These are phyloP conservation scores for Diarsia dahlii DNA, from an alignment of 2,888 invertebrate species.

Conservation along the genomic window DNA sequence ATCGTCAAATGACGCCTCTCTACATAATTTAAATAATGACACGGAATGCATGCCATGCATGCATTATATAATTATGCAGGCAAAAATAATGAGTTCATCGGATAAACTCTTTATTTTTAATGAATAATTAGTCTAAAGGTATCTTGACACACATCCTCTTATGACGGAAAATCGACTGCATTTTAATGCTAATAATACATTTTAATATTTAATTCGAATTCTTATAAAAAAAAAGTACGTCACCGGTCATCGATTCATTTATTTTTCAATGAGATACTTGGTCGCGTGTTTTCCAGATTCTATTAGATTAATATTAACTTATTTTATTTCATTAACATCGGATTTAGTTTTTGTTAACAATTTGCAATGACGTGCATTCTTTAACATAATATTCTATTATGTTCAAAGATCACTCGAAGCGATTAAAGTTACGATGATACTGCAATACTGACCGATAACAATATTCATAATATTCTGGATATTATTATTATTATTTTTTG, in stretches of 20 bases:
- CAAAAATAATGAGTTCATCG: no score
- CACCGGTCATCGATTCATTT: slow-evolving; percentile 5
- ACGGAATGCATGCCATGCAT: background rate
- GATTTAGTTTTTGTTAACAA: background rate
- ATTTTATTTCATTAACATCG: slow-evolving; percentile 3
- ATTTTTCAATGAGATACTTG: slow-evolving; percentile 1
- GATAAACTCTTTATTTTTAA: slow-evolving; percentile 2
- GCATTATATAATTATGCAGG: no score
- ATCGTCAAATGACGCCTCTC: background rate
- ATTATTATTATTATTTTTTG: background rate
- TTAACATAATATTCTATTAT: slow-evolving; percentile 3
- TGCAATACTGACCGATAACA: background rate
- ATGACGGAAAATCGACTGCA: background rate
- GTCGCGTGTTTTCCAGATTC: slow-evolving; percentile 34
- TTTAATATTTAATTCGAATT: background rate
- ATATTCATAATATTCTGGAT: background rate
- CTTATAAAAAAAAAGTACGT: slow-evolving; percentile 11
- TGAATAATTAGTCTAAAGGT: background rate
- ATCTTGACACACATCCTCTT: slow-evolving; percentile 6
- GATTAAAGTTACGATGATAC: background rate
- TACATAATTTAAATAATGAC: background rate
- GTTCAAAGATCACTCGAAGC: background rate
- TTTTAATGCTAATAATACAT: background rate
- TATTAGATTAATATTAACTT: slow-evolving; percentile 8
- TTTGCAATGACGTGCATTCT: background rate